Base-by-base conservation (phyloP, 2,888 invertebrate species). In the Arenicola marina region DNA sequence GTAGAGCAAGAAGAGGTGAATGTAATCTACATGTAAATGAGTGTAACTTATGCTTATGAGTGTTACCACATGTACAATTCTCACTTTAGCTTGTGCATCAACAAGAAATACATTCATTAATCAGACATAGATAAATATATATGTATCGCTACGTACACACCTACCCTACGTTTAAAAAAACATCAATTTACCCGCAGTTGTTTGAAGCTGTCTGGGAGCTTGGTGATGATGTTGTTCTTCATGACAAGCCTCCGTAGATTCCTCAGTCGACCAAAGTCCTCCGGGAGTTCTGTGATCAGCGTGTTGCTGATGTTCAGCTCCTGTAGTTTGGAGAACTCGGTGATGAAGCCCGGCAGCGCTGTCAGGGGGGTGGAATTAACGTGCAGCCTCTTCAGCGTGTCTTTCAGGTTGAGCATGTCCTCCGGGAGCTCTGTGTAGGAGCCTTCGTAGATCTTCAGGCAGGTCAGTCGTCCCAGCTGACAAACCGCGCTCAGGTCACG, bases 141-240 rank as follows among this genome's bases (percentile, higher is more conserved):
- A n/a, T n/a, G n/a, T n/a, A n/a, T n/a, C n/a, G n/a, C n/a, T n/a
- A 53, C 21, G 15, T 29, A 29, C n/a, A 29, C n/a, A 21, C 31
- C 28, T 11, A 28, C 31, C 11, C 21, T 2, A 7, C 31, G 7
- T 4, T 15, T 24, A 24, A 26, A 18, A 34, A 4, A 59, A 18
- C 21, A 15, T 45, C n/a, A 4, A 43, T 61, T 48, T 33, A 68
- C 68, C 53, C 43, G 56, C 11, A 68, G 59, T 4, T 18, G 34
- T 21, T 32, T 38, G 59, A 68, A 62, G 53, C 67, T 68, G n/a
- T 48, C 60, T 1, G 69, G 69, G 4, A 69, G 56, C 15, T 11
- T 1, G 24, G 31, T 26, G 15, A 67, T 51, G 3, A 57, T 34
- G 24, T 38, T 48, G 28, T 44, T 2, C n/a, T 45, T 54, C 21